Evolutionary conservation across 64 coral and sea anemone genomes (phyloP), one percentile per base, ranked within the genome.

Genomic region (Acropora yongei): DNA sequence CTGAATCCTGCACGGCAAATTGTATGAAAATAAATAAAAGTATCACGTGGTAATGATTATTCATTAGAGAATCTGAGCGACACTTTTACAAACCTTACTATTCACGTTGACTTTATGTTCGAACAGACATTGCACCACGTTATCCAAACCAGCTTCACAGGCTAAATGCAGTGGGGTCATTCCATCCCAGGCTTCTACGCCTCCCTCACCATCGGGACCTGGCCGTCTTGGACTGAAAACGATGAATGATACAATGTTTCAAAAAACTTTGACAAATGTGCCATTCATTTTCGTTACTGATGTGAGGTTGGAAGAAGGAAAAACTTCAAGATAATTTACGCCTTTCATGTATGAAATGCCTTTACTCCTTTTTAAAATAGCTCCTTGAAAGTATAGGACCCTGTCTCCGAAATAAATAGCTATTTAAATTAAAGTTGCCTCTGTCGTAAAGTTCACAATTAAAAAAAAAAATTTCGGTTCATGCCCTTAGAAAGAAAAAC

Each of bases 101-200:
- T 99, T 99, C 4, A 99, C 97, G 81, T 96, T 96, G 2, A 87
- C 94, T 77, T 99, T 99, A 81, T 99, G 88, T 91, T 96, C 94
- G 1, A 99, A 88, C 3, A 99, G 68, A 57, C 88, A 92, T 87
- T 99, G 97, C 0, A 99, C 88, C 3, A 99, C 89, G 8, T 86
- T 99, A 58, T 99, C 97, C 58, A 99, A 84, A 3, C 97, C 94
- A 2, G 91, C 47, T 0, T 89, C 84, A 96, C 97, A 99, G 1
- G 97, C 94, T 45, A 99, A 67, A 69, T 99, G 97, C 6, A 99
- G 94, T 12, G 97, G 94, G 3, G 80, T 94, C 60, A 99, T 79
- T 49, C 97, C 97, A 74, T 99, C 97, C 97, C 97, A 99, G 72
- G 97, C 97, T 80, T 99, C 97, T 43, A 99, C 86, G 13, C 97